phyloP scores from a whole-genome alignment of 2,888 invertebrate genomes.

The Clunio marinus region DNA sequence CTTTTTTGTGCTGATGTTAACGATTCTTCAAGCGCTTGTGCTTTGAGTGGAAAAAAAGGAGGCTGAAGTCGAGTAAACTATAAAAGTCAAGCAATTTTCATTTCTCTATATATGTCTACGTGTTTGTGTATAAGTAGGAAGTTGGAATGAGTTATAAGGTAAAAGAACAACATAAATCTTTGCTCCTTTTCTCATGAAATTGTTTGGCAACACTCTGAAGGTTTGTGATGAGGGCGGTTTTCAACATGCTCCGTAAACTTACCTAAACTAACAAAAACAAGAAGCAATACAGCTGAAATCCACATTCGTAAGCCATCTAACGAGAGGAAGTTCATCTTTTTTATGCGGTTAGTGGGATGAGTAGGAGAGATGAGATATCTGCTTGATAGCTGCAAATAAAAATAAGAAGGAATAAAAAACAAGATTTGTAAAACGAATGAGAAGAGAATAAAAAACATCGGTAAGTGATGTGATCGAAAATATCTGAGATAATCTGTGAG shows the following conservation, averaged over 20 bases:
- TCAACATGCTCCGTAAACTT: slow-evolving; percentile 2
- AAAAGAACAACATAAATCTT: background rate
- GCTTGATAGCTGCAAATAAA: background rate
- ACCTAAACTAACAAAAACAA: slow-evolving; percentile 36
- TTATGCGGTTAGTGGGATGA: too few relatives aligned
- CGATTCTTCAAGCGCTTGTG: slow-evolving; percentile 15
- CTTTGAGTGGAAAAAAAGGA: background rate
- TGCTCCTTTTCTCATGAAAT: slow-evolving; percentile 6
- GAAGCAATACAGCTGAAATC: slow-evolving; percentile 28
- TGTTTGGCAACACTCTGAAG: too few relatives aligned
- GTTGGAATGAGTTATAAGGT: too few relatives aligned
- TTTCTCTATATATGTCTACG: background rate
- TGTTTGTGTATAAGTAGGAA: background rate
- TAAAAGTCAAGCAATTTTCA: too few relatives aligned
- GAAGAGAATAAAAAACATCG: too few relatives aligned
- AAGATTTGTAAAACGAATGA: background rate
- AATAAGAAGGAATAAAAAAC: background rate
- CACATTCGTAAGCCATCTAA: slow-evolving; percentile 24
- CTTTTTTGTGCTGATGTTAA: slow-evolving; percentile 13
- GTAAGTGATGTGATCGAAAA: too few relatives aligned
- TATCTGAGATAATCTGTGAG: background rate
- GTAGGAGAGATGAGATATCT: too few relatives aligned
- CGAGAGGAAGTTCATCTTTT: slow-evolving; percentile 16
- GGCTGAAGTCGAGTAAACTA: too few relatives aligned
- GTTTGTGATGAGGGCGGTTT: background rate